A percentile compares a stretch with the other conserved stretches of the same genome.
These are phyloP conservation scores for Chaetogeoica ovagalla DNA, from an alignment of 2,888 invertebrate species.

Conservation along the genomic window DNA sequence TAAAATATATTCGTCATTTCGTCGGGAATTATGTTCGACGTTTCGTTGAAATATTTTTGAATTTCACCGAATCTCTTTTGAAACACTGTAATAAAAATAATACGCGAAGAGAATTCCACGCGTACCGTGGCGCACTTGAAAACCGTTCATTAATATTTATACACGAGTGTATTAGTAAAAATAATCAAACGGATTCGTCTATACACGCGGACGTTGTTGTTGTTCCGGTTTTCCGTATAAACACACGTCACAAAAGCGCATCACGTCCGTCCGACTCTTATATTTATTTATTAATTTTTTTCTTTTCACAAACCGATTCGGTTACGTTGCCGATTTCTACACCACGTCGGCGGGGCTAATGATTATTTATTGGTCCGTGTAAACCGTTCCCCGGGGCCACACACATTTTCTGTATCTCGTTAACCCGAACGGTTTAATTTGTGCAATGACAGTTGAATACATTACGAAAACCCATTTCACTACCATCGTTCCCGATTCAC, in stretches of 20 bases:
- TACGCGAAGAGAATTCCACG: too few species aligned
- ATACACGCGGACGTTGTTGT: neutral
- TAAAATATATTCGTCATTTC: too few species aligned
- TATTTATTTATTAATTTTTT: constrained; percentile 4
- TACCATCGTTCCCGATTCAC: constrained; percentile 35
- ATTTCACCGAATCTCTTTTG: too few species aligned
- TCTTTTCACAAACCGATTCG: constrained; percentile 36
- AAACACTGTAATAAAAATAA: too few species aligned
- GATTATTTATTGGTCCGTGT: constrained; percentile 49
- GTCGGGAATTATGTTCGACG: too few species aligned
- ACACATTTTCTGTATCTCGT: constrained; percentile 50
- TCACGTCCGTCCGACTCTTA: constrained; percentile 33
- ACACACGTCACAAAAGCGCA: constrained; percentile 24
- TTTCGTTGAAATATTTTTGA: too few species aligned
- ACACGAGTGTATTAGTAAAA: neutral
- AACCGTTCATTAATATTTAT: too few species aligned
- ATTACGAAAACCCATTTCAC: constrained; percentile 39
- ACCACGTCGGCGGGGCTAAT: constrained; percentile 34
- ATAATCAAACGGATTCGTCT: neutral
- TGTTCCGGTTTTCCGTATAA: neutral
- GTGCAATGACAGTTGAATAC: constrained; percentile 49
- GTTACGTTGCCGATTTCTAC: constrained; percentile 48
- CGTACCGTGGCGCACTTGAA: too few species aligned
- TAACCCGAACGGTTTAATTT: constrained; percentile 48
- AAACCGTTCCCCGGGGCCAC: constrained; percentile 44